Conservation (phyloP, 2,888 invertebrate genomes). For the Scaptomyza polygonia region DNA sequence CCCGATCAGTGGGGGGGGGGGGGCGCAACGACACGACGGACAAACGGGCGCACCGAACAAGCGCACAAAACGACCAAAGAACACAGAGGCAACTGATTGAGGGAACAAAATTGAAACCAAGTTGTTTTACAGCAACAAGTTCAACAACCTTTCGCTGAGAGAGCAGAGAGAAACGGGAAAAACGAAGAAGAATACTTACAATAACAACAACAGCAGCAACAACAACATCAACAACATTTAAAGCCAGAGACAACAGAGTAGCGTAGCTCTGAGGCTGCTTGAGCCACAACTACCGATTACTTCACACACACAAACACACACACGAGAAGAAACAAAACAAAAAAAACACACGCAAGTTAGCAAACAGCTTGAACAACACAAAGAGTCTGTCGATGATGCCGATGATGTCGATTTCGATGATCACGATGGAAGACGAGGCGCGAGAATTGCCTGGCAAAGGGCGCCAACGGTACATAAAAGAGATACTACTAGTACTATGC, state of each 20-base stretch:
- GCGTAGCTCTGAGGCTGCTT: conserved; percentile 46
- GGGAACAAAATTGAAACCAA: conserved; percentile 69
- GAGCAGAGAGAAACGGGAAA: conserved; percentile 9
- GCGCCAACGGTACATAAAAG: conserved; percentile 70
- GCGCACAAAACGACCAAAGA: conserved; percentile 63
- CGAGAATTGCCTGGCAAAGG: conserved; percentile 71
- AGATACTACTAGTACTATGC: conserved; percentile 10
- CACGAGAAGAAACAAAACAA: no score
- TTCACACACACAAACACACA: conserved; percentile 50
- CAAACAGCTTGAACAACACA: conserved; percentile 34
- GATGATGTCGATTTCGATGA: conserved; percentile 60
- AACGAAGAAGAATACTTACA: conserved; percentile 51
- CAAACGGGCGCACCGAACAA: conserved; percentile 41
- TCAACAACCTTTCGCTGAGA: conserved; percentile 68
- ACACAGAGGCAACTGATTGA: conserved; percentile 69
- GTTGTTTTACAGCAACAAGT: conserved; percentile 50
- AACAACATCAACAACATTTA: conserved; percentile 49
- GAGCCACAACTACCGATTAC: conserved; percentile 72
- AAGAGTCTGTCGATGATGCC: conserved; percentile 34
- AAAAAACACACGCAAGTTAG: conserved; percentile 43
- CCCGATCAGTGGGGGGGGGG: no score
- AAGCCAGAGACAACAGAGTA: conserved; percentile 50
- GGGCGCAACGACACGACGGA: conserved; percentile 1
- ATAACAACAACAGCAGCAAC: conserved; percentile 26
- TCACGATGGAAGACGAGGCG: conserved; percentile 50